Conservation (phyloP, 2,888 invertebrate genomes). For the Eurytoma adleriae region DNA sequence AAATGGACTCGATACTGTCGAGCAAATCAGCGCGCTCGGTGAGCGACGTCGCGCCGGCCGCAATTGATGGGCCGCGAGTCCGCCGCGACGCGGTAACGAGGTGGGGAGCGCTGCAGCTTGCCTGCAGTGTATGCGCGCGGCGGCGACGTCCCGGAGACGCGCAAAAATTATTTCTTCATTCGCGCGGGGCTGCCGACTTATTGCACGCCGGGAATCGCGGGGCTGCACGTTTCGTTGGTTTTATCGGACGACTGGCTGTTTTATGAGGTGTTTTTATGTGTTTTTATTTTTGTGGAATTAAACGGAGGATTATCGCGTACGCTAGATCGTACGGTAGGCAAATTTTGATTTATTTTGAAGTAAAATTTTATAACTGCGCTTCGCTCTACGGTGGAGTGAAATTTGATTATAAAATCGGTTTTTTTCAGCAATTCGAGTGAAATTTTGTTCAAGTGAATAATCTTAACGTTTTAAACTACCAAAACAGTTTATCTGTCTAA, state of each 20-base stretch:
- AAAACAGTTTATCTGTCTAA: too few relatives aligned
- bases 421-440: too few relatives aligned
- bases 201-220: neutral
- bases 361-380: too few relatives aligned
- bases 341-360: too few relatives aligned
- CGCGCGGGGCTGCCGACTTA: constrained; percentile 1
- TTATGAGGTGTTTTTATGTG: too few relatives aligned
- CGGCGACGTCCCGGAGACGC: neutral
- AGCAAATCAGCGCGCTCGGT: constrained; percentile 50
- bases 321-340: too few relatives aligned
- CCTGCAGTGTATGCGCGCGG: neutral
- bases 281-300: too few relatives aligned
- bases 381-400: too few relatives aligned
- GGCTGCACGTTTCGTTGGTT: neutral
- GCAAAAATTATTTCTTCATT: constrained; percentile 51
- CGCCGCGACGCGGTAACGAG: constrained; percentile 20
- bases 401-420: too few relatives aligned
- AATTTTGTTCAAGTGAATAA: too few relatives aligned
- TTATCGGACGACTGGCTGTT: neutral
- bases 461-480: too few relatives aligned
- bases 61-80: constrained; percentile 40
- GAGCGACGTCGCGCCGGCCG: constrained; percentile 18
- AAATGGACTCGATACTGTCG: constrained; percentile 55
- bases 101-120: neutral
- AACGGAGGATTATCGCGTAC: too few relatives aligned